Evolutionary conservation across 2,888 invertebrate genomes (phyloP).

Genomic region (Eupeodes luniger): DNA sequence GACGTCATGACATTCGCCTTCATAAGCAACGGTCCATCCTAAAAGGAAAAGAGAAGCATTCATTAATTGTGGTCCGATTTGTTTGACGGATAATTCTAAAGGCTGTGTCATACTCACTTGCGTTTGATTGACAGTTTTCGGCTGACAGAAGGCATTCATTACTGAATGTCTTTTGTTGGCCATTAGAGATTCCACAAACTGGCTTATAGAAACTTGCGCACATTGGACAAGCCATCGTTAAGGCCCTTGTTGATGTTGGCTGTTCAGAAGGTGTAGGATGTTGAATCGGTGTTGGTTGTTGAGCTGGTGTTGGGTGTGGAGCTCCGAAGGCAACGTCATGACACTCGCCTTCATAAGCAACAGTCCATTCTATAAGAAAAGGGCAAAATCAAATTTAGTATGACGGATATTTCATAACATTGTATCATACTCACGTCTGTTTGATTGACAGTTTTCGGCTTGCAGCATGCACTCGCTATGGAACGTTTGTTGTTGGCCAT

Average conservation of each 20-base stretch:
- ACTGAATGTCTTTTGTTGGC: slow-evolving; percentile 56
- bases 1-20: slow-evolving; percentile 44
- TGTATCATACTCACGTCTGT: slow-evolving; percentile 42
- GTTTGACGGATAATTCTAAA: neutral
- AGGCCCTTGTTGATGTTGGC: neutral
- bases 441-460: slow-evolving; percentile 51
- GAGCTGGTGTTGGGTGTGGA: neutral
- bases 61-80: neutral
- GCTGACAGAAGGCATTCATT: slow-evolving; percentile 54
- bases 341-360: slow-evolving; percentile 53
- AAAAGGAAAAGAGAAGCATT: neutral
- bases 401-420: neutral
- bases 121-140: slow-evolving; percentile 53
- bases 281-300: neutral
- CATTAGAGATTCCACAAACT: slow-evolving; percentile 56
- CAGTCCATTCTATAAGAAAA: slow-evolving; percentile 52
- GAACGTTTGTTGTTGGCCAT: slow-evolving; percentile 59
- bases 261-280: neutral
- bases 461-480: slow-evolving; percentile 55
- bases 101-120: slow-evolving; percentile 26
- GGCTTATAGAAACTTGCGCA: neutral
- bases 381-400: neutral
- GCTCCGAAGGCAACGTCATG: neutral
- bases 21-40: slow-evolving; percentile 56
- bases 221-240: slow-evolving; percentile 38